Percentiles rank a stretch among this genome's conserved stretches.
Conservation (phyloP, 2,113 vertebrate species). For the Chlorodrepanis virens region DNA sequence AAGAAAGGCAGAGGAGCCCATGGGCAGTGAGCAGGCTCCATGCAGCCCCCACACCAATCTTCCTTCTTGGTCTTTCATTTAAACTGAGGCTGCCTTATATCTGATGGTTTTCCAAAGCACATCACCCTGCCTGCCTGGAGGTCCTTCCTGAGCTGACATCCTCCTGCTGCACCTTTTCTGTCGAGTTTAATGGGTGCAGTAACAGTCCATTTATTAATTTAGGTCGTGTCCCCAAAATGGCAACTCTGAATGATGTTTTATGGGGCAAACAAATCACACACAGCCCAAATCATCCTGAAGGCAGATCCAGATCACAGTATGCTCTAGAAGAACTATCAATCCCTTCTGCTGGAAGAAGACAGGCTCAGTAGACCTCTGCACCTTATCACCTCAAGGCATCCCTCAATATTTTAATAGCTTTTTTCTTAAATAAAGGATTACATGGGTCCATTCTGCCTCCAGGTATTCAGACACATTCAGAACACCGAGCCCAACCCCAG, state of each 20-base stretch:
- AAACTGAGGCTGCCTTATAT: not conserved
- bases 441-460: not conserved
- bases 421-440: not conserved
- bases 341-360: not conserved
- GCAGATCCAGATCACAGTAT: not conserved
- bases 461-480: not conserved
- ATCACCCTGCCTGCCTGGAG: not conserved
- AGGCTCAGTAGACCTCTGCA: not conserved
- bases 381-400: not conserved
- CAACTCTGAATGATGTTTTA: not conserved
- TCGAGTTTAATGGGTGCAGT: accelerated
- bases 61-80: not conserved
- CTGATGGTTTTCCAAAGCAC: not conserved
- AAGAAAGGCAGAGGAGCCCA: not conserved
- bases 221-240: not conserved
- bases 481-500: accelerated
- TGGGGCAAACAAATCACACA: not conserved
- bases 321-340: not conserved
- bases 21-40: accelerated
- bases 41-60: accelerated
- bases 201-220: not conserved
- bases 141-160: not conserved
- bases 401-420: not conserved
- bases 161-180: not conserved
- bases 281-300: not conserved